Evolutionary conservation across 2,797 vertebrate genomes (phyloP).

Genomic region (Oreochromis mossambicus): DNA sequence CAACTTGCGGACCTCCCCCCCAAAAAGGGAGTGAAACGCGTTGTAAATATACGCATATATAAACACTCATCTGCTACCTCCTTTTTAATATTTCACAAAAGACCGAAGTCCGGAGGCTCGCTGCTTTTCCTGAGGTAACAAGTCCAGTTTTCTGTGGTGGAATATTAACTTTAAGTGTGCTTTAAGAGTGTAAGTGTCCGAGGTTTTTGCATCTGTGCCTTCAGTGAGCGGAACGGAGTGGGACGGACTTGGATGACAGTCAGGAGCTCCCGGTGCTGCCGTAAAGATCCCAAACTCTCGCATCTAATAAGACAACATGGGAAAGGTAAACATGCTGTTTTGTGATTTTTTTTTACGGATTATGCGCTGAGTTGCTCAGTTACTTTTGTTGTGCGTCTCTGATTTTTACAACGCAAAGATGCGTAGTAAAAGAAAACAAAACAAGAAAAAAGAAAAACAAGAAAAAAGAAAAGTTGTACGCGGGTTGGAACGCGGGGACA

Average conservation of each 20-base stretch:
- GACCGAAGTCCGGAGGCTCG: not conserved
- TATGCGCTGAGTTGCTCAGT: not conserved
- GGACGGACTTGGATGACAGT: slow-evolving; percentile 54
- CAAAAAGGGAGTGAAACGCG: not conserved
- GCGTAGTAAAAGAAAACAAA: not conserved
- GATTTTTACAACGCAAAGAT: not conserved
- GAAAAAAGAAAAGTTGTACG: not conserved
- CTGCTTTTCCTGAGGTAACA: not conserved
- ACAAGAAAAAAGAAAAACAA: not conserved
- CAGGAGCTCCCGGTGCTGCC: slow-evolving; percentile 13
- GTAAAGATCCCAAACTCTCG: slow-evolving; percentile 17
- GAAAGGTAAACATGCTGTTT: slow-evolving; percentile 24
- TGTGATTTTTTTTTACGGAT: accelerated
- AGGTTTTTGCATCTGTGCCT: not conserved
- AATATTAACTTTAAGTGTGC: slow-evolving; percentile 59
- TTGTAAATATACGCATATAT: not conserved
- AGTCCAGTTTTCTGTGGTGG: slow-evolving; percentile 20
- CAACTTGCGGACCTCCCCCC: not conserved
- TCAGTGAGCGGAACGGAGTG: slow-evolving; percentile 1
- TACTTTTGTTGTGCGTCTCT: not conserved
- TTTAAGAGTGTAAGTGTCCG: not conserved
- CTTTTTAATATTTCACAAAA: not conserved
- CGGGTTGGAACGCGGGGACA: not conserved
- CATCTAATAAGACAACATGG: slow-evolving; percentile 40
- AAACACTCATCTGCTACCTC: not conserved